phyloP scores from a whole-genome alignment of 2,797 vertebrate species.

The Sphenopsis melanotis region DNA sequence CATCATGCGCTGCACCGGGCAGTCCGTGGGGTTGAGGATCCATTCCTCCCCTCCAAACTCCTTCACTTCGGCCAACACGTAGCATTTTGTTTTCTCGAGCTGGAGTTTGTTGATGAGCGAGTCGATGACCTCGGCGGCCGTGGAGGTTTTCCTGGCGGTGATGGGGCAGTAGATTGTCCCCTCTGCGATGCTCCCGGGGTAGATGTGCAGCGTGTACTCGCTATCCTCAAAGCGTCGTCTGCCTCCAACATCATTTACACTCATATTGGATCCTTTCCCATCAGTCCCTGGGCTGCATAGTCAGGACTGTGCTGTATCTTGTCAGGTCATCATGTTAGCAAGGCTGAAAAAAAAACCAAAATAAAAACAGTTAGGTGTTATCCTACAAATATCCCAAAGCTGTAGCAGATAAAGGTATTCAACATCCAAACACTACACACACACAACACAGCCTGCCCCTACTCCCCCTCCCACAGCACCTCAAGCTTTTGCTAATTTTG shows the following conservation, averaged over 20 bases:
- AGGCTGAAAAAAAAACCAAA: not conserved
- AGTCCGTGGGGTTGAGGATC: constrained; percentile 97
- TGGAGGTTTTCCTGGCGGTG: constrained; percentile 89
- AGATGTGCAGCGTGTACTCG: constrained; percentile 91
- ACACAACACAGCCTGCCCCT: not conserved
- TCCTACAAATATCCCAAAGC: not conserved
- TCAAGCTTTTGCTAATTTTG: not conserved
- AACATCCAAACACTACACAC: not conserved
- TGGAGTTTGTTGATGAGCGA: constrained; percentile 87
- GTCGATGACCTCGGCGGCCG: constrained; percentile 95
- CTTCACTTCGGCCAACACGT: constrained; percentile 95
- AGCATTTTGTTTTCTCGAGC: constrained; percentile 90
- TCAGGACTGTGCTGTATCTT: constrained; percentile 40
- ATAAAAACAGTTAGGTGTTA: not conserved
- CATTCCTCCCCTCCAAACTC: constrained; percentile 99
- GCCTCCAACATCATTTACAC: constrained; percentile 91
- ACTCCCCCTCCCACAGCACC: not conserved
- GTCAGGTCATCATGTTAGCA: constrained; percentile 78
- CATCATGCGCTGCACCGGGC: constrained; percentile 97
- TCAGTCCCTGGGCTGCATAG: constrained; percentile 79
- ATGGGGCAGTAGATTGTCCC: constrained; percentile 97
- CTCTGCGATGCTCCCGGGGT: constrained; percentile 91
- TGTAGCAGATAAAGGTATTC: not conserved
- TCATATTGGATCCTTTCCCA: constrained; percentile 96
- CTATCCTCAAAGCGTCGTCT: constrained; percentile 95